A percentile compares a stretch with the other conserved stretches of the same genome.
phyloP scores from a whole-genome alignment of 2,113 vertebrate genomes.

The Nothocercus nigrocapillus region DNA sequence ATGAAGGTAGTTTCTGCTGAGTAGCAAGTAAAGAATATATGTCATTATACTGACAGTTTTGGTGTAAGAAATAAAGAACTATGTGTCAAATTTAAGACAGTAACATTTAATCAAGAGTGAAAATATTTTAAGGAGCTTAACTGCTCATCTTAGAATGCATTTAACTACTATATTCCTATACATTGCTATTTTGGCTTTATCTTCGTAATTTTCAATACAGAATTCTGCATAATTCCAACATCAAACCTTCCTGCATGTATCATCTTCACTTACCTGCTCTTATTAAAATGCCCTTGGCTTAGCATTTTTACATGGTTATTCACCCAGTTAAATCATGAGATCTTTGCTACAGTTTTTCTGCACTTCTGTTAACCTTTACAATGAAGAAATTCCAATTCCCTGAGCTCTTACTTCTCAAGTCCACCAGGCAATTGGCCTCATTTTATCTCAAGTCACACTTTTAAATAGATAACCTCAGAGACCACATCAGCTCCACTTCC shows the following conservation, averaged over 20 bases:
- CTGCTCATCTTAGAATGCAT: not conserved
- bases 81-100: not conserved
- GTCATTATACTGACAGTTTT: not conserved
- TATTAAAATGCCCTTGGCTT: not conserved
- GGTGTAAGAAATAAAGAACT: not conserved
- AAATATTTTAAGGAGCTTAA: not conserved
- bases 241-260: not conserved
- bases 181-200: not conserved
- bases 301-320: not conserved
- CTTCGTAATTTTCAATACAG: not conserved
- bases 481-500: not conserved
- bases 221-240: not conserved
- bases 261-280: not conserved
- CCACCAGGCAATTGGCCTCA: not conserved
- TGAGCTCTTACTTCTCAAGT: not conserved
- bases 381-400: slow-evolving; percentile 2
- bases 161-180: not conserved
- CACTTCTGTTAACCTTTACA: not conserved
- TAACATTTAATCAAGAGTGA: not conserved
- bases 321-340: not conserved
- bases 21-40: not conserved
- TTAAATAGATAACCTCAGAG: not conserved
- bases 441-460: not conserved
- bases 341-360: not conserved
- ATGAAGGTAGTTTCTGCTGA: not conserved